Evolutionary conservation across 1,140 invertebrate genomes (phyloP), one percentile per base, ranked within the genome.

Genomic region (Cydia splendana): DNA sequence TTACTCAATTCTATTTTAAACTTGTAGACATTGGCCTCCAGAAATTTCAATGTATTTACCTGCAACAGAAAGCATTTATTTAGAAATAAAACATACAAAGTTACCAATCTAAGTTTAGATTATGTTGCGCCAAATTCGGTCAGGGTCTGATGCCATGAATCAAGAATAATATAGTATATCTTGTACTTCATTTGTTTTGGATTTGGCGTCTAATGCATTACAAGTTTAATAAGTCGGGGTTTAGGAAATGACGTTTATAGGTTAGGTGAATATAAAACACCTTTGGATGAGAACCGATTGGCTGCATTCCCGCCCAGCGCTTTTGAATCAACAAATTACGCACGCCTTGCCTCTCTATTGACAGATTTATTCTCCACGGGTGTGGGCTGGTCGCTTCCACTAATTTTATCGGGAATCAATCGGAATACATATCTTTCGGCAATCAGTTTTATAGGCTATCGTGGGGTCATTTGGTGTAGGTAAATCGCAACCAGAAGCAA

Each of bases 221-320:
- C 34, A 38, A 71, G 67, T 71, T 30, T 38, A 71, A 71, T 42
- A 71, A 38, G 67, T 38, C 67, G 67, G 30, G 67, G 34, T 83
- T 80, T 84, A 83, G 77, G 84, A 79, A 80, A 78, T 79, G 77
- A 83, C 77, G 77, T 28, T 86, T 79, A 81, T 80, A 79, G 67
- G 67, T 42, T 80, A 78, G 76, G 80, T 81, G 75, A 78, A 78
- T 81, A 81, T 84, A 82, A 83, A 81, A 83, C 78, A 83, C 57
- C 79, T 81, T 82, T 80, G 84, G 85, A 88, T 84, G 78, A 78
- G 77, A 84, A 88, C 81, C 87, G 84, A 87, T 87, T 86, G 85
- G 83, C 82, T 77, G 74, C 76, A 83, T 78, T 84, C 84, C 78
- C 79, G 81, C 74, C 75, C 80, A 82, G n/a, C 67, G 38, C 67